Percentiles rank a stretch among this genome's conserved stretches.
phyloP scores from a whole-genome alignment of 1,140 invertebrate genomes.

The Steinernema feltiae region DNA sequence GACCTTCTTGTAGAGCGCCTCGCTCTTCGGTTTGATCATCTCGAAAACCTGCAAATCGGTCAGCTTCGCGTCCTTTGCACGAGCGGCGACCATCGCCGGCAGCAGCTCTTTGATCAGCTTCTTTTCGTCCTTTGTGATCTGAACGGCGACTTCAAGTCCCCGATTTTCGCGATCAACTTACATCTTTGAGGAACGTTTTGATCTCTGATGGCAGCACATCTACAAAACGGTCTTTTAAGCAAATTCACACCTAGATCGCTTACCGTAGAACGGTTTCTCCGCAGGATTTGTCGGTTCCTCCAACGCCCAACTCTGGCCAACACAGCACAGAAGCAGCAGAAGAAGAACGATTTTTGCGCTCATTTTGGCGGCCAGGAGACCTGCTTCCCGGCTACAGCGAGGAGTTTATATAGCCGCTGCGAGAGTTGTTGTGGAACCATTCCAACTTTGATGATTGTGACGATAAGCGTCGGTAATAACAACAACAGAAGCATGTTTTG shows the following conservation, averaged over 20 bases:
- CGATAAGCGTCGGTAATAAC: no score
- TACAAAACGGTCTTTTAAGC: neutral
- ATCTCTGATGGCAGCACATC: neutral
- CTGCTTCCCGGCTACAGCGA: neutral
- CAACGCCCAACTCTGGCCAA: neutral
- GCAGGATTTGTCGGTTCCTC: neutral
- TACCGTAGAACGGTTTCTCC: neutral
- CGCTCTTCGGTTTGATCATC: slow-evolving; percentile 1
- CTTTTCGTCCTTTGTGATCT: neutral
- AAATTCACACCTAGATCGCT: neutral
- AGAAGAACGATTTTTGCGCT: neutral
- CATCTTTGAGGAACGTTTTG: neutral
- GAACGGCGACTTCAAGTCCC: neutral
- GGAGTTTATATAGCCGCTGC: neutral
- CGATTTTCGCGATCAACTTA: neutral
- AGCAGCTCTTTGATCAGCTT: neutral
- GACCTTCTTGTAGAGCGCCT: neutral
- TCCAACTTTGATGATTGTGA: no score
- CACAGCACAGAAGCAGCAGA: neutral
- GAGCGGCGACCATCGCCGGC: neutral
- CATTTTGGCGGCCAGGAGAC: neutral
- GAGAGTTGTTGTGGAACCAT: neutral
- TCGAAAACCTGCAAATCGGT: neutral
- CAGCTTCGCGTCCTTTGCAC: neutral
- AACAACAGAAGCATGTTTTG: no score